Evolutionary conservation across 2,888 invertebrate genomes (phyloP).

Genomic region (Phragmatobia fuliginosa): DNA sequence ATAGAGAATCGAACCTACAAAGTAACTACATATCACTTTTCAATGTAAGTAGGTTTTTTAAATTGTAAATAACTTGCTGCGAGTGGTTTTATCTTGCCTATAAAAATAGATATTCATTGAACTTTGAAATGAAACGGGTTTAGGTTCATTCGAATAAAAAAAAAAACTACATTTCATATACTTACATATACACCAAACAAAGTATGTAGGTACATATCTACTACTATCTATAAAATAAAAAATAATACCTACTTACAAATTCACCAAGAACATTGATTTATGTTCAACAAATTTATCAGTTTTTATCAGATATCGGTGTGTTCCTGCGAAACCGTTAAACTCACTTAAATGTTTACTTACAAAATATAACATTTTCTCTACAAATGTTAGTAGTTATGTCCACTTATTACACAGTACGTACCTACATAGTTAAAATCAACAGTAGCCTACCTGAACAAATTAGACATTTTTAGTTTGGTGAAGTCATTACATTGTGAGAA

Average conservation of each 20-base stretch:
- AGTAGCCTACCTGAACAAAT: not conserved
- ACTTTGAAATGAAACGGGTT: not conserved
- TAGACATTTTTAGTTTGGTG: not conserved
- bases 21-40: not conserved
- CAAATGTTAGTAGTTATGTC: not conserved
- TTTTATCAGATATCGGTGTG: not conserved
- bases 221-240: not conserved
- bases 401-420: not conserved
- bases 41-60: not conserved
- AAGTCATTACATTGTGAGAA: not conserved
- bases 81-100: not conserved
- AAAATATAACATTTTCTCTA: conserved; percentile 4
- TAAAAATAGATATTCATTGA: not conserved
- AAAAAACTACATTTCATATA: not conserved
- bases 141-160: not conserved
- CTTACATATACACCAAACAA: not conserved
- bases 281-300: conserved; percentile 3
- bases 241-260: not conserved
- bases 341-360: not conserved
- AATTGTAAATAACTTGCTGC: not conserved
- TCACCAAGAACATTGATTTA: not conserved
- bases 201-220: not conserved
- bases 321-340: conserved; percentile 1
- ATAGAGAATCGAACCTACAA: not conserved
- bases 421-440: not conserved